Evolutionary conservation across 2,888 invertebrate genomes (phyloP).

Genomic region (Baronia brevicornis): DNA sequence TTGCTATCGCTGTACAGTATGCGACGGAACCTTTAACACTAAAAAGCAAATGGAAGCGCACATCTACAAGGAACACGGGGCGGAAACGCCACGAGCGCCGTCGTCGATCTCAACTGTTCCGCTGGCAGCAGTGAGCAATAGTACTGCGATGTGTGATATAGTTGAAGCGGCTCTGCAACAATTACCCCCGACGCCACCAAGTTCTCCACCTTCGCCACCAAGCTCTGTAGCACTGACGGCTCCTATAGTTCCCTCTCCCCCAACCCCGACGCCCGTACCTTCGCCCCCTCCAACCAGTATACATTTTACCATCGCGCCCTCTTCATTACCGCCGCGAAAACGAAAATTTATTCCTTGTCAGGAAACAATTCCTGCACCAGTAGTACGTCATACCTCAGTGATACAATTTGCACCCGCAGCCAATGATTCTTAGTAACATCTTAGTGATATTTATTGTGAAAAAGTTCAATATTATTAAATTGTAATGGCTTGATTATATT

Average conservation of each 20-base stretch:
- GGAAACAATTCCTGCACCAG: constrained; percentile 54
- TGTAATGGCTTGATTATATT: constrained; percentile 33
- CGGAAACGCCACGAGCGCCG: constrained; percentile 64
- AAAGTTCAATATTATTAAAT: constrained; percentile 21
- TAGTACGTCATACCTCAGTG: constrained; percentile 78
- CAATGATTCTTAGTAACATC: constrained; percentile 58
- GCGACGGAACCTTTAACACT: constrained; percentile 92
- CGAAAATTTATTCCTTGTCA: constrained; percentile 85
- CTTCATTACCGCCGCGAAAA: constrained; percentile 85
- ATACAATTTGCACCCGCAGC: constrained; percentile 88
- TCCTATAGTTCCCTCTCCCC: constrained; percentile 41
- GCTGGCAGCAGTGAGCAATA: constrained; percentile 35
- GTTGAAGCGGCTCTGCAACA: constrained; percentile 65
- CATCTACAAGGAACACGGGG: constrained; percentile 76
- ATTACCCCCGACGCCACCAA: constrained; percentile 75
- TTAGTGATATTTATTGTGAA: constrained; percentile 17
- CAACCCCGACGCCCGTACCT: constrained; percentile 50
- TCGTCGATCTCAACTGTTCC: constrained; percentile 43
- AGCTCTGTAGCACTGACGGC: constrained; percentile 51
- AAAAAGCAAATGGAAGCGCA: constrained; percentile 94
- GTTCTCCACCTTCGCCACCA: constrained; percentile 70
- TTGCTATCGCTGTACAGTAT: constrained; percentile 93
- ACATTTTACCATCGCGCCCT: constrained; percentile 48
- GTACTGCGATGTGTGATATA: constrained; percentile 61
- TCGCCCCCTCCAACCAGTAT: constrained; percentile 56